Conservation (phyloP, 2,888 invertebrate species). For the Periphyllus acericola region DNA sequence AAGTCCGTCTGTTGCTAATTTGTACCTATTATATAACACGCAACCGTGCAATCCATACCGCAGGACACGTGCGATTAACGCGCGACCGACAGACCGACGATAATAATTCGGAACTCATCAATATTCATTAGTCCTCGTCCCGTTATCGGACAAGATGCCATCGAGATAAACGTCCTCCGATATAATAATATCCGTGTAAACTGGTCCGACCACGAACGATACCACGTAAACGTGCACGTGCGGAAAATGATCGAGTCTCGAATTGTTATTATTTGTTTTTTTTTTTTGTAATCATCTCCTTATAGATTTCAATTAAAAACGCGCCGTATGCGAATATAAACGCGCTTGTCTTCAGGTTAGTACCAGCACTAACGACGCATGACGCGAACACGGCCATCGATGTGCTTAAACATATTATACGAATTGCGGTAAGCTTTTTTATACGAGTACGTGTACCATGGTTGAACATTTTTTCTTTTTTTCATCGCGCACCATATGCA, state of each 20-base stretch:
- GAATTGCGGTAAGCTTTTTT: no score
- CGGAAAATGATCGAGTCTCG: neutral
- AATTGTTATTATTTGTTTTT: neutral
- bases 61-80: neutral
- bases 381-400: neutral
- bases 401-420: neutral
- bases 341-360: neutral
- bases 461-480: no score
- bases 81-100: neutral
- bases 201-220: neutral
- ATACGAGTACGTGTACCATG: no score
- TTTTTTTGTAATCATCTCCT: neutral
- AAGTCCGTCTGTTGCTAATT: no score
- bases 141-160: neutral
- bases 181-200: neutral
- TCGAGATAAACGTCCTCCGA: neutral
- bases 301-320: neutral
- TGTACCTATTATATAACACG: no score
- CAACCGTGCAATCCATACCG: no score
- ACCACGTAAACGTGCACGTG: neutral
- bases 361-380: neutral
- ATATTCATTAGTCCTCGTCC: neutral
- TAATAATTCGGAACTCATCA: neutral
- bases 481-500: neutral
- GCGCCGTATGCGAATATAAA: neutral